Conservation (phyloP, 2,113 vertebrate species). For the Cyphomyrus plagiostoma region DNA sequence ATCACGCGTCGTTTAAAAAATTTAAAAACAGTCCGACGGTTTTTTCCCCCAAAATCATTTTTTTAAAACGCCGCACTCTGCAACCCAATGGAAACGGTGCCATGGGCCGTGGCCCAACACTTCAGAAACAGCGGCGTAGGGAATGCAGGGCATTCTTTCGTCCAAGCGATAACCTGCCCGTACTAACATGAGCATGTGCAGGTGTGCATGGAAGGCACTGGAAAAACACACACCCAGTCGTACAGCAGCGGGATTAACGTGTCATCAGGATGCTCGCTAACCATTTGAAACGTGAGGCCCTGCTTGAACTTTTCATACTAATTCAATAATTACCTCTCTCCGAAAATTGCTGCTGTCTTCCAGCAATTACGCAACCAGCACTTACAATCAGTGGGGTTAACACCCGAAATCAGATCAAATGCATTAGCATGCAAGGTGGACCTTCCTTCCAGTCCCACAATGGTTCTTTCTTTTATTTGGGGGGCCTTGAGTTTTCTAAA, state of each 20-base stretch:
- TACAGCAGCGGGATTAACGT: not conserved
- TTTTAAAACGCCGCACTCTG: not conserved
- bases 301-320: slow-evolving; percentile 19
- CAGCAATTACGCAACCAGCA: slow-evolving; percentile 14
- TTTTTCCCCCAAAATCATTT: not conserved
- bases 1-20: not conserved
- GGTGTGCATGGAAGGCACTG: not conserved
- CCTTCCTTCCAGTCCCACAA: not conserved
- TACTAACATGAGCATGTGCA: not conserved
- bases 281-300: slow-evolving; percentile 9
- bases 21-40: not conserved
- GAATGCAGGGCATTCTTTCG: not conserved
- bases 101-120: not conserved
- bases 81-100: not conserved
- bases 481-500: not conserved
- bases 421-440: not conserved
- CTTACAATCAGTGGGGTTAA: not conserved
- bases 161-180: slow-evolving; percentile 9
- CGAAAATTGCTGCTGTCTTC: slow-evolving; percentile 6
- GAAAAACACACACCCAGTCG: slow-evolving; percentile 5
- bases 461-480: not conserved
- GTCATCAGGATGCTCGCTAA: not conserved
- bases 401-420: not conserved
- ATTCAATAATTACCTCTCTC: slow-evolving; percentile 19
- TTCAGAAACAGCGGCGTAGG: not conserved